Evolutionary conservation across 2,888 invertebrate species (phyloP), one percentile per base, ranked within the genome.

Genomic region (Saturnia japonica): DNA sequence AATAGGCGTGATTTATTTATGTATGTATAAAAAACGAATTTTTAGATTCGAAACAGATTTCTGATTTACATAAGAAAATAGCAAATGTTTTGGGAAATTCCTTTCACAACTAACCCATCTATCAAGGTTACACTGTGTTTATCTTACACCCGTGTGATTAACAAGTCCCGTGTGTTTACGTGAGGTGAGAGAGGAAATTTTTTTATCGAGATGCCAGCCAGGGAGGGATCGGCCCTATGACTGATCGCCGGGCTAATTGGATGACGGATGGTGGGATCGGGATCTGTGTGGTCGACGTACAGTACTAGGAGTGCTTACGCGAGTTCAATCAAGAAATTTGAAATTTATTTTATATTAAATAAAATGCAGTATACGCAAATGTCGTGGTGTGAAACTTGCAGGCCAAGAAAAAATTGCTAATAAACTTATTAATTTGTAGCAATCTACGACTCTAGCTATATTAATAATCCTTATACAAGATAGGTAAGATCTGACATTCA

Each of bases 161-260:
- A 93, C 90, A 91, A 84, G 91, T 82, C 94, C 89, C 91, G 74
- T 71, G 87, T 75, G 91, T 80, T 78, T 74, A 60, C 14, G 77
- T 77, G 82, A 73, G 79, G 79, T 85, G 79, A 78, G 78, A 88
- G 86, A 88, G 87, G 88, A 85, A 85, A 91, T 92, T 91, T 90
- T 92, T 89, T 90, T 87, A 90, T 91, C 85, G 87, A 84, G 83
- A 81, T 80, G 80, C 77, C 74, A 86, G 86, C 87, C 90, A 78
- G 81, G 92, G 92, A 91, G 92, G 91, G 91, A 93, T 93, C 91
- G 88, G 88, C 79, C 86, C 91, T 94, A 96, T 96, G 96, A 96
- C 96, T 96, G 96, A 96, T 96, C 96, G 94, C 86, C 82, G 82
- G 78, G 90, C 95, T 96, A 96, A 96, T 96, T 96, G 96, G 95